phyloP scores from a whole-genome alignment of 2,888 invertebrate genomes.

The Elegia similella region DNA sequence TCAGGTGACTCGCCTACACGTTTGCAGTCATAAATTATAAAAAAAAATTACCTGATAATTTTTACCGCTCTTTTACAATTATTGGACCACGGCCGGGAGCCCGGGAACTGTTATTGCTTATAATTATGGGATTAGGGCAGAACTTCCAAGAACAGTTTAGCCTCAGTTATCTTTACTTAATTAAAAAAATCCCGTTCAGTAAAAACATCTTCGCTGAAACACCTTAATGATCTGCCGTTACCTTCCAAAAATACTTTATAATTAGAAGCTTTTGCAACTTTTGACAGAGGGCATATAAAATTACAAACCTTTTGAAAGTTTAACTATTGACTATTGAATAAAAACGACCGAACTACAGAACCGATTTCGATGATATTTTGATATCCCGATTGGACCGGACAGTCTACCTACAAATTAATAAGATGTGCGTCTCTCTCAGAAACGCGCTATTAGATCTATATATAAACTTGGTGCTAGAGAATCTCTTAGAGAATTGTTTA shows the following conservation, averaged over 20 bases:
- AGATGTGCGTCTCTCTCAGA: too few relatives aligned
- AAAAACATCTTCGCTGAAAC: constrained; percentile 4
- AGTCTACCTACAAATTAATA: too few relatives aligned
- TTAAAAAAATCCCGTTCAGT: constrained; percentile 23
- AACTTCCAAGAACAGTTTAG: constrained; percentile 26
- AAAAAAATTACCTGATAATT: not conserved
- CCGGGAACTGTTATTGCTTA: constrained; percentile 30
- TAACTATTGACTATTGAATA: too few relatives aligned
- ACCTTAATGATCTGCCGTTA: constrained; percentile 5
- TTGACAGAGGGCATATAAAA: not conserved
- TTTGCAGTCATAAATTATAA: too few relatives aligned
- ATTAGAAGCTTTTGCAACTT: not conserved
- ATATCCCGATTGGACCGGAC: too few relatives aligned
- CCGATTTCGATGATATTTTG: too few relatives aligned
- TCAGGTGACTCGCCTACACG: too few relatives aligned
- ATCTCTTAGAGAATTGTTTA: too few relatives aligned
- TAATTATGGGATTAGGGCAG: constrained; percentile 31
- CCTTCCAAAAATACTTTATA: constrained; percentile 1
- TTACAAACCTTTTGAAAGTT: too few relatives aligned
- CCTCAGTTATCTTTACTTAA: constrained; percentile 25
- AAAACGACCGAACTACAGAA: too few relatives aligned
- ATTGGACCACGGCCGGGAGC: constrained; percentile 14
- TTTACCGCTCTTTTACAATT: not conserved
- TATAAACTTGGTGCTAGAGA: too few relatives aligned
- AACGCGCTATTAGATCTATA: too few relatives aligned